Evolutionary conservation across 2,888 invertebrate species (phyloP).

Genomic region (Eupithecia vulgata): DNA sequence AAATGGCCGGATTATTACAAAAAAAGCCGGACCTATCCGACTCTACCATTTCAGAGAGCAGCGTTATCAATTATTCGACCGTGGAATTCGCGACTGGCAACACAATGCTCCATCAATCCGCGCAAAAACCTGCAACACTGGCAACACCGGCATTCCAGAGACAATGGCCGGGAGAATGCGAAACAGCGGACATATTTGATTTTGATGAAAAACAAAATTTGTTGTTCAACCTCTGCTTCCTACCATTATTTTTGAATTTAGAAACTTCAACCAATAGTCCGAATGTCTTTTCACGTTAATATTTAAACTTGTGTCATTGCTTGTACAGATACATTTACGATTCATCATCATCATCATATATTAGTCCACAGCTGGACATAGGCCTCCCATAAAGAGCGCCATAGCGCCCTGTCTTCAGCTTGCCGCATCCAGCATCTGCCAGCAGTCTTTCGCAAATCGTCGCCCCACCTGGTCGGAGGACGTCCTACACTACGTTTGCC

Average conservation of each 20-base stretch:
- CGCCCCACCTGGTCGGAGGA: no score
- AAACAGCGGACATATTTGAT: conserved; percentile 30
- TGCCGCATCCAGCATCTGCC: no score
- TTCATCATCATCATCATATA: no score
- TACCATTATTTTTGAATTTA: background rate
- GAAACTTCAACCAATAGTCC: background rate
- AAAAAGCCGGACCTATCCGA: background rate
- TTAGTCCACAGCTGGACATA: no score
- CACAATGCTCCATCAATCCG: conserved; percentile 79
- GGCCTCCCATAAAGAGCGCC: no score
- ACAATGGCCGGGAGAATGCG: conserved; percentile 56
- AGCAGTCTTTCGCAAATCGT: no score
- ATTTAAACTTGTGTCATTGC: background rate
- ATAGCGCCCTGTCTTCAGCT: no score
- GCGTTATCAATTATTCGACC: conserved; percentile 75
- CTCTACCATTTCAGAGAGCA: conserved; percentile 38
- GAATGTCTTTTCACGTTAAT: background rate
- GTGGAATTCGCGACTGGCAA: conserved; percentile 70
- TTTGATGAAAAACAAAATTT: conserved; percentile 23
- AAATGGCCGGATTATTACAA: background rate
- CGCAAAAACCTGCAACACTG: conserved; percentile 72
- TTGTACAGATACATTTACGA: background rate
- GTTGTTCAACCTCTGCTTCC: background rate
- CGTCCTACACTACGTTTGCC: no score
- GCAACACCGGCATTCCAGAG: conserved; percentile 65